Percentiles rank a stretch among this genome's conserved stretches.
phyloP scores from a whole-genome alignment of 2,113 vertebrate genomes.

The Platichthys flesus region DNA sequence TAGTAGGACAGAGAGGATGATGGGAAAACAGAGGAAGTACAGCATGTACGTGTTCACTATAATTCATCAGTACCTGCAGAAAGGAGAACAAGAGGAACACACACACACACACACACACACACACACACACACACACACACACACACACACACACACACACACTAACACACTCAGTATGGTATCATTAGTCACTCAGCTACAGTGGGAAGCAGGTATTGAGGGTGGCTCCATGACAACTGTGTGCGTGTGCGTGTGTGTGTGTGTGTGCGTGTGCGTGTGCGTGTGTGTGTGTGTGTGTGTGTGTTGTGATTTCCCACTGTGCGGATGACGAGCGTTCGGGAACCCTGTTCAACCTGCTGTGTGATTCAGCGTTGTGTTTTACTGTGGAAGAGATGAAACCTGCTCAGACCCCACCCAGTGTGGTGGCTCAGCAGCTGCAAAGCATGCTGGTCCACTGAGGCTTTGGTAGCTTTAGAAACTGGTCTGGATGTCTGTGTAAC shows the following conservation, averaged over 20 bases:
- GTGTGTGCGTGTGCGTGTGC: too few species aligned
- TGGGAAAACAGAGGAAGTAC: background rate
- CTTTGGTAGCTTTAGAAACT: background rate
- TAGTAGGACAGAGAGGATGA: background rate
- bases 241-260: slow-evolving; percentile 21
- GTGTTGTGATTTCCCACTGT: slow-evolving; percentile 19
- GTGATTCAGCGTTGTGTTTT: slow-evolving; percentile 26
- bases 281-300: background rate
- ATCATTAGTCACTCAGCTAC: slow-evolving; percentile 48
- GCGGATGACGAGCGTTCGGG: slow-evolving; percentile 25
- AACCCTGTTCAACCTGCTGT: slow-evolving; percentile 42
- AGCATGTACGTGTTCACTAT: background rate
- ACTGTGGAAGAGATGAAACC: background rate
- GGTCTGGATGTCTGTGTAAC: too few species aligned
- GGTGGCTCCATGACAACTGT: slow-evolving; percentile 61
- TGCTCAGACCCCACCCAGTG: background rate
- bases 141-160: background rate
- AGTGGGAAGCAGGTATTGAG: slow-evolving; percentile 56
- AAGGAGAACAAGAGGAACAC: background rate
- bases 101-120: slow-evolving; percentile 1
- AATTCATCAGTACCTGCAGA: background rate
- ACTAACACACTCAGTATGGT: slow-evolving; percentile 21
- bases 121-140: slow-evolving; percentile 10
- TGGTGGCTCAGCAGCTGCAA: background rate
- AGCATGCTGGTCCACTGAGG: background rate